Conservation (phyloP, 2,113 vertebrate species). For the Shinisaurus crocodilurus region DNA sequence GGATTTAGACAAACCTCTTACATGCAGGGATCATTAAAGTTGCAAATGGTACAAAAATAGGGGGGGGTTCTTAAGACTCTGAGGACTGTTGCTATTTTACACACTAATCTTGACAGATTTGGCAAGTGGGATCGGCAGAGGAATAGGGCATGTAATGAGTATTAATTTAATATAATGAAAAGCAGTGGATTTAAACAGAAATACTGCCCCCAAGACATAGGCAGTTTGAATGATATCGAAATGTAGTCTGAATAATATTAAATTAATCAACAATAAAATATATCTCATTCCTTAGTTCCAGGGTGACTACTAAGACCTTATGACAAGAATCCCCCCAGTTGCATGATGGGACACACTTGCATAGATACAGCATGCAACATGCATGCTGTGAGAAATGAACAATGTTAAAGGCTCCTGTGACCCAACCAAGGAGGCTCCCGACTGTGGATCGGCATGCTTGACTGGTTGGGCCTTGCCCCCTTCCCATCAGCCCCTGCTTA, state of each 20-base stretch:
- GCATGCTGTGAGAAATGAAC: not conserved
- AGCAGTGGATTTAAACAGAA: slow-evolving; percentile 55
- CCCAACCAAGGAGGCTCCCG: not conserved
- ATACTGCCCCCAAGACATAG: slow-evolving; percentile 45
- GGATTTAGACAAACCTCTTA: slow-evolving; percentile 59
- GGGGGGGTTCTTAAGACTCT: slow-evolving; percentile 50
- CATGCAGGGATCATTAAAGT: slow-evolving; percentile 67
- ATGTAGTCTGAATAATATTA: slow-evolving; percentile 25
- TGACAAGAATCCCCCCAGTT: not conserved
- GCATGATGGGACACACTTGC: not conserved
- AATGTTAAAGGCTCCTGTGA: not conserved
- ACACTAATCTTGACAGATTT: slow-evolving; percentile 61
- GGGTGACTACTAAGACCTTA: not conserved
- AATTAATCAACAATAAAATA: slow-evolving; percentile 36
- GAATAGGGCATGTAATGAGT: slow-evolving; percentile 51
- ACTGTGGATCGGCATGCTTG: not conserved
- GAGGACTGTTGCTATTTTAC: slow-evolving; percentile 35
- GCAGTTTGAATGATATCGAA: slow-evolving; percentile 24
- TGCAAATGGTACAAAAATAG: slow-evolving; percentile 65
- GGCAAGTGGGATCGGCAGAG: slow-evolving; percentile 50
- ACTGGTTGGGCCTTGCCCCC: not conserved
- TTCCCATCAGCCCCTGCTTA: not conserved
- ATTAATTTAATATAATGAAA: slow-evolving; percentile 51
- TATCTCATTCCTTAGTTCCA: not conserved
- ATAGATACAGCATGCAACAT: not conserved